These are phyloP conservation scores for Muscidifurax raptorellus DNA, from an alignment of 1,140 invertebrate species.

Conservation along the genomic window DNA sequence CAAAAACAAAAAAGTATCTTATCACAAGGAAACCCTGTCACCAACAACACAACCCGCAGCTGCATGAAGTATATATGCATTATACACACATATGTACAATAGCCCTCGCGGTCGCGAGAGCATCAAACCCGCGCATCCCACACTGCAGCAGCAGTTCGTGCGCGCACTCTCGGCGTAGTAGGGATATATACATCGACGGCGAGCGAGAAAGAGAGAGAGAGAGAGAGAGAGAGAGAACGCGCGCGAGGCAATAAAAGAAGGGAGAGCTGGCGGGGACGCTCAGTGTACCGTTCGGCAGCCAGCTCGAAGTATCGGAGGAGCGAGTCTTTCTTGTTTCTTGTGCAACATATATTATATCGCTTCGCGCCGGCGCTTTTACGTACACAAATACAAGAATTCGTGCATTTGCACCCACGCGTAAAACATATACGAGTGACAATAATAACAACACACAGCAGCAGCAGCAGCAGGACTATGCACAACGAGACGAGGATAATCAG, in stretches of 20 bases:
- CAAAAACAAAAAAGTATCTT: too few relatives aligned
- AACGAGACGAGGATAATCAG: not conserved
- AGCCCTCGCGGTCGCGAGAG: not conserved
- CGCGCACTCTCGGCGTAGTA: not conserved
- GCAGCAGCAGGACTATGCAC: not conserved
- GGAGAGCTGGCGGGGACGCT: conserved; percentile 35
- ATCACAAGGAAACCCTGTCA: too few relatives aligned
- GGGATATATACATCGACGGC: not conserved
- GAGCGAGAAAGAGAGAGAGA: not conserved
- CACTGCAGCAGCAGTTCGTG: not conserved
- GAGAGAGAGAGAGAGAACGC: conserved; percentile 38
- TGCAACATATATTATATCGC: not conserved
- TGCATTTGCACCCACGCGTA: not conserved
- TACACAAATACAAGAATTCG: not conserved
- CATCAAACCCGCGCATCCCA: not conserved
- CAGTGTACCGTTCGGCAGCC: conserved; percentile 48
- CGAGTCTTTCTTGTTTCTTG: not conserved
- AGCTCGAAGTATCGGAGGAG: not conserved
- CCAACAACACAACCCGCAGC: too few relatives aligned
- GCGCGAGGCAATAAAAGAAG: conserved; percentile 50
- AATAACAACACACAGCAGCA: not conserved
- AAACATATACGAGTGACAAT: not conserved
- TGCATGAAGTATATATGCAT: too few relatives aligned
- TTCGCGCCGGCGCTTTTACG: not conserved
- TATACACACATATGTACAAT: too few relatives aligned